Evolutionary conservation across 2,797 vertebrate genomes (phyloP), one percentile per base, ranked within the genome.

Genomic region (Distichodus sexfasciatus): DNA sequence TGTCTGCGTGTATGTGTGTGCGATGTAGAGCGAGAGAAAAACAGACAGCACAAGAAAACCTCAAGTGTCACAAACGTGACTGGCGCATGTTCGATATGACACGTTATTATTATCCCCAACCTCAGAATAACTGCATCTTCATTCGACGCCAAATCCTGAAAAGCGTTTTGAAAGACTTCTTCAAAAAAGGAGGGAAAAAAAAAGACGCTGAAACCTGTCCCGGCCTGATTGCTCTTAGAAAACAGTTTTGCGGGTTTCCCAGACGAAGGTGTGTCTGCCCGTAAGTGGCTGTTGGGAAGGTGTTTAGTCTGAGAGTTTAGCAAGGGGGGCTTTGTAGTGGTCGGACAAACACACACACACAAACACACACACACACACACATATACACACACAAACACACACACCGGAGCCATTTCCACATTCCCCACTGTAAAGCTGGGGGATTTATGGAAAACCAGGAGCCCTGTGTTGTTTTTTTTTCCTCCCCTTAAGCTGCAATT

Each of bases 301-400:
- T 77, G 75, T 77, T 77, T 74, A 77, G 75, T 74, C 75, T 77
- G 57, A 58, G 57, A 48, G 71, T 74, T 77, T 71, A 66, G 50
- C 26, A 57, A 61, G 60, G 59, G 66, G 66, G 50, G 58, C 75
- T 77, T 77, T 77, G 66, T 77, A 77, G 75, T 77, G 75, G 75
- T 77, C 64, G 72, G 75, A 71, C 50, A n/a, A n/a, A n/a, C n/a
- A n/a, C n/a, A n/a, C n/a, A 65, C 60, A 44, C 67, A 67, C 33
- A 67, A n/a, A n/a, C n/a, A n/a, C n/a, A n/a, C n/a, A n/a, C n/a
- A n/a, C n/a, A n/a, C n/a, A n/a, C n/a, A n/a, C n/a, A n/a, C n/a
- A n/a, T n/a, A n/a, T n/a, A n/a, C n/a, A n/a, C n/a, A n/a, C n/a
- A n/a, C n/a, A n/a, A n/a, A n/a, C n/a, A 65, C 60, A 44, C 67